These are phyloP conservation scores for Xestia sexstrigata DNA, from an alignment of 2,888 invertebrate genomes.

Conservation along the genomic window DNA sequence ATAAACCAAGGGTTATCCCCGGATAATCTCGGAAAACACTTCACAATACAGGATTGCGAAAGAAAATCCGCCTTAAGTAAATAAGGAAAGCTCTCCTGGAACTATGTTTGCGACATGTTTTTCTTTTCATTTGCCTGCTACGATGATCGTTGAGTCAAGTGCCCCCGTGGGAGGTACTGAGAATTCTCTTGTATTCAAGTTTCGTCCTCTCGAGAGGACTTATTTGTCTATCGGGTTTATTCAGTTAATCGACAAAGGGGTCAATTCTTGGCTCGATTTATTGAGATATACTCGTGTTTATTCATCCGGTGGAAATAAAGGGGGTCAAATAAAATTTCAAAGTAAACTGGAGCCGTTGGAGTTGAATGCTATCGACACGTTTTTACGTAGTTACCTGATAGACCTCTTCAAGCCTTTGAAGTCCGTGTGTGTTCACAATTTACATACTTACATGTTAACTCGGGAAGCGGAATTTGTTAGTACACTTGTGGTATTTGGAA, in stretches of 20 bases:
- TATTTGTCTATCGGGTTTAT: constrained; percentile 71
- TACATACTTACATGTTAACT: constrained; percentile 20
- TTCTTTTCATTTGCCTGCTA: constrained; percentile 64
- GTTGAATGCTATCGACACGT: constrained; percentile 50
- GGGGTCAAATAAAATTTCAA: constrained; percentile 64
- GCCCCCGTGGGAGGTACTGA: constrained; percentile 35
- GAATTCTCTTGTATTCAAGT: constrained; percentile 42
- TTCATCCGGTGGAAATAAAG: constrained; percentile 61
- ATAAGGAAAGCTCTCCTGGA: constrained; percentile 48
- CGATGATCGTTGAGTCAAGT: constrained; percentile 57
- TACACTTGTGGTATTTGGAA: constrained; percentile 3
- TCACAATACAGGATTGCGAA: constrained; percentile 45
- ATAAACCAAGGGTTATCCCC: constrained; percentile 48
- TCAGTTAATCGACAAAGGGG: constrained; percentile 72
- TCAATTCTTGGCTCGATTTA: constrained; percentile 69
- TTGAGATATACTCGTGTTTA: constrained; percentile 70
- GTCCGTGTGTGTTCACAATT: constrained; percentile 33
- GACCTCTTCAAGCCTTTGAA: constrained; percentile 41
- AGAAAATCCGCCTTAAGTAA: constrained; percentile 52
- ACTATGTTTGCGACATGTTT: constrained; percentile 54
- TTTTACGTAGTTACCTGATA: constrained; percentile 30
- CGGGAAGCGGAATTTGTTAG: constrained; percentile 17
- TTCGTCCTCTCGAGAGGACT: constrained; percentile 37
- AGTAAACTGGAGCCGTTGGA: constrained; percentile 42
- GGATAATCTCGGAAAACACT: constrained; percentile 54